Conservation (phyloP, 2,797 vertebrate genomes). For the Molossus molossus region DNA sequence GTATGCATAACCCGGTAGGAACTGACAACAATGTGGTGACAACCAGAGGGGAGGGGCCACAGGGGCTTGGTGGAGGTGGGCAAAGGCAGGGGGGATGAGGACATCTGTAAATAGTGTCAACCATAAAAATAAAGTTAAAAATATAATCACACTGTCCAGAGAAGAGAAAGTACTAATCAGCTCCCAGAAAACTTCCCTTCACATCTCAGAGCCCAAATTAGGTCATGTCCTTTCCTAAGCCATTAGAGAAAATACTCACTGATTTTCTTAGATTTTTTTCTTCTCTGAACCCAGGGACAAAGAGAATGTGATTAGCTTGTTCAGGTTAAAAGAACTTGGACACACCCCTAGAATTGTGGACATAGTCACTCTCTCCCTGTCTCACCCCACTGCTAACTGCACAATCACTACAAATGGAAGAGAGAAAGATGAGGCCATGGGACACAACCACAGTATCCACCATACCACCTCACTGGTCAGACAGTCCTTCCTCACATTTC, state of each 20-base stretch:
- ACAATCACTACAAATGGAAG: neutral
- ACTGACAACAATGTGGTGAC: no score
- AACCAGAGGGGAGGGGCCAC: no score
- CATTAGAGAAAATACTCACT: neutral
- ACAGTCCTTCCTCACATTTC: neutral
- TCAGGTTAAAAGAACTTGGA: constrained; percentile 19
- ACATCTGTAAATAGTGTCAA: no score
- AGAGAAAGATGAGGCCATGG: neutral
- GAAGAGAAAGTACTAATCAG: neutral
- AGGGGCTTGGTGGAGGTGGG: no score
- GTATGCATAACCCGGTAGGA: no score
- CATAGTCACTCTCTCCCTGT: neutral
- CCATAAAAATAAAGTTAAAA: neutral
- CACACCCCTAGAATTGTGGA: neutral
- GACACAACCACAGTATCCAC: neutral
- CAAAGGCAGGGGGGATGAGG: no score
- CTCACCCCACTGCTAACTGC: neutral
- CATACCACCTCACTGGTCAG: neutral
- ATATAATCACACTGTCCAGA: neutral
- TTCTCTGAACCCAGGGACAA: neutral
- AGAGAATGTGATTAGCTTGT: neutral
- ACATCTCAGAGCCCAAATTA: neutral
- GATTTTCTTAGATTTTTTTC: constrained; percentile 10
- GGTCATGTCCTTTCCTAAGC: neutral
- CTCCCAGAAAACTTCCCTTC: neutral